These are phyloP conservation scores for Leontocebus nigricollis DNA, from an alignment of 2,797 vertebrate species.

Conservation along the genomic window DNA sequence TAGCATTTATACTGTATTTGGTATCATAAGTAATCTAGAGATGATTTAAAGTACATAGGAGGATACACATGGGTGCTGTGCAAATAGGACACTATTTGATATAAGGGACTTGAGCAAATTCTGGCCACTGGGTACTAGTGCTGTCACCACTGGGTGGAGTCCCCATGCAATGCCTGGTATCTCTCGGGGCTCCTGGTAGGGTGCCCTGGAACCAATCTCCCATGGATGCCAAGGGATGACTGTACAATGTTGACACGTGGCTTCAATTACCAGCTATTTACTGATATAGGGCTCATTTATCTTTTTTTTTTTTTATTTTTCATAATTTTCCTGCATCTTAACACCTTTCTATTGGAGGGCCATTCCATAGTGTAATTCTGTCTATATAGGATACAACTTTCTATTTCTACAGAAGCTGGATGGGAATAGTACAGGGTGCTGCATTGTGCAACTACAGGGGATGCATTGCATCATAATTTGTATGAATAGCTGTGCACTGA, in stretches of 20 bases:
- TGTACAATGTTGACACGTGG: not conserved
- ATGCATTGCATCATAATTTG: not conserved
- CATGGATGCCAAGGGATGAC: not conserved
- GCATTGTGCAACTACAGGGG: not conserved
- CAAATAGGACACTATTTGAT: not conserved
- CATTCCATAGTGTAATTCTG: not conserved
- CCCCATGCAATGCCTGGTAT: not conserved
- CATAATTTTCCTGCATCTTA: not conserved
- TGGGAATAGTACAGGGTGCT: not conserved
- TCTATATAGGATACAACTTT: not conserved
- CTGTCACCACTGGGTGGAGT: not conserved
- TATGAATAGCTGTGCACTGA: not conserved
- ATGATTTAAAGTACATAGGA: not conserved
- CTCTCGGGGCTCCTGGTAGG: not conserved
- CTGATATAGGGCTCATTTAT: not conserved
- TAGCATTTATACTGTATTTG: not conserved
- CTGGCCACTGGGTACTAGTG: not conserved
- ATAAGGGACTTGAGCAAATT: not conserved
- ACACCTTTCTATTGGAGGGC: not conserved
- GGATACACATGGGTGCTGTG: not conserved
- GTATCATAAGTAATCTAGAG: not conserved
- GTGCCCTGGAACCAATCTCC: not conserved
- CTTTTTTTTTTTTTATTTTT: not conserved
- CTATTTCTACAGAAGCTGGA: not conserved
- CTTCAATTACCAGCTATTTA: not conserved